Evolutionary conservation across 1,140 invertebrate species (phyloP), one percentile per base, ranked within the genome.

Genomic region (Cydia fagiglandana): DNA sequence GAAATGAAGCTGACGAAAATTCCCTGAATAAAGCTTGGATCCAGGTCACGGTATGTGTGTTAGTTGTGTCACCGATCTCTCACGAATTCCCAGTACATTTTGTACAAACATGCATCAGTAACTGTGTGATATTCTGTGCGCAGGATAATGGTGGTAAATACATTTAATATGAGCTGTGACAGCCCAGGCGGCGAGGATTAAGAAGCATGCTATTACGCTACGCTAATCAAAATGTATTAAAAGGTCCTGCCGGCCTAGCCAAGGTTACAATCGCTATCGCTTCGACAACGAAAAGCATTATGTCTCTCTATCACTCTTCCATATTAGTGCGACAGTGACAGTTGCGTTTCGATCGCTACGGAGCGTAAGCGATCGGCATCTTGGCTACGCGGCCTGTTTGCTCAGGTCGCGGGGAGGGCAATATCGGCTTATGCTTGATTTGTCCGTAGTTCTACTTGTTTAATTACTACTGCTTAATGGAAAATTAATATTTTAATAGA

Each of bases 211-310:
- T n/a, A n/a, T n/a, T n/a, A n/a, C n/a, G n/a, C n/a, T 0, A 76
- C 68, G 79, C 76, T 78, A 81, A 85, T 82, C 77, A 81, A 79
- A 88, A 81, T 85, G 85, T 83, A 84, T 83, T 81, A 83, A 81
- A 84, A 86, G 76, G 74, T 53, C 68, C 20, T n/a, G n/a, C n/a
- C n/a, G n/a, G n/a, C n/a, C n/a, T n/a, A n/a, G n/a, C n/a, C n/a
- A n/a, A n/a, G n/a, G n/a, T n/a, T n/a, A n/a, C n/a, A n/a, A n/a
- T n/a, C n/a, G n/a, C n/a, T n/a, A n/a, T n/a, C n/a, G n/a, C n/a
- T n/a, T n/a, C n/a, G n/a, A n/a, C n/a, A n/a, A n/a, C n/a, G n/a
- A n/a, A n/a, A n/a, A n/a, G n/a, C n/a, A n/a, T n/a, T n/a, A n/a
- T n/a, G n/a, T n/a, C n/a, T n/a, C n/a, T n/a, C n/a, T n/a, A n/a